Conservation (phyloP, 2,113 vertebrate genomes). For the Macquaria ambigua region DNA sequence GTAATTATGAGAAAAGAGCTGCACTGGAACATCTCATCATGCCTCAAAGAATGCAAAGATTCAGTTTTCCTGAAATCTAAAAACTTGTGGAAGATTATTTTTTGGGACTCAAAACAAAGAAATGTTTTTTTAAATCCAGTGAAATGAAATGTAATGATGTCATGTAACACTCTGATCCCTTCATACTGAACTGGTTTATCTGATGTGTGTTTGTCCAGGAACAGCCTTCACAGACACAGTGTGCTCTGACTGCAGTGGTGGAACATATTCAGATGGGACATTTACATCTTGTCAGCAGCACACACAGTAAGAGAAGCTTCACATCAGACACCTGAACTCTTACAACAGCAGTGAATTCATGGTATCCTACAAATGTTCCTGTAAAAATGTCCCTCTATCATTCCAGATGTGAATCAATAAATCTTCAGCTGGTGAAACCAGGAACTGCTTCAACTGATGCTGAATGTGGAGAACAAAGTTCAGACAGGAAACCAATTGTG, state of each 20-base stretch:
- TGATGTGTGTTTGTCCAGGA: constrained; percentile 20
- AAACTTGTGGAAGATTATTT: too few relatives aligned
- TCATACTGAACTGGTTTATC: too few relatives aligned
- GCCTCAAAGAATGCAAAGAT: too few relatives aligned
- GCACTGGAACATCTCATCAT: too few relatives aligned
- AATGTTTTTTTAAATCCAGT: too few relatives aligned
- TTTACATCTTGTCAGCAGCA: constrained; percentile 42
- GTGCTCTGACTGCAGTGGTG: constrained; percentile 40
- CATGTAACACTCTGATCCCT: too few relatives aligned
- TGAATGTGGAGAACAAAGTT: constrained; percentile 3
- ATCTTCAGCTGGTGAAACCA: not conserved
- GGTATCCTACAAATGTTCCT: not conserved
- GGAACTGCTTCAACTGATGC: constrained; percentile 41
- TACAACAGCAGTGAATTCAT: not conserved
- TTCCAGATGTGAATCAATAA: constrained; percentile 34
- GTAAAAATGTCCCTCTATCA: not conserved
- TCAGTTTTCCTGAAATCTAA: too few relatives aligned
- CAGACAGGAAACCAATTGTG: fast-evolving
- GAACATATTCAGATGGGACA: constrained; percentile 54
- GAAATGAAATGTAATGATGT: too few relatives aligned
- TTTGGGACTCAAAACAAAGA: too few relatives aligned
- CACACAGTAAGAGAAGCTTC: constrained; percentile 48
- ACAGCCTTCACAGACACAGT: constrained; percentile 23
- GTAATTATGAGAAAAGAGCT: too few relatives aligned
- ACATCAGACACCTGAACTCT: not conserved